These are phyloP conservation scores for Steinernema hermaphroditum DNA, from an alignment of 2,888 invertebrate genomes.

Conservation along the genomic window DNA sequence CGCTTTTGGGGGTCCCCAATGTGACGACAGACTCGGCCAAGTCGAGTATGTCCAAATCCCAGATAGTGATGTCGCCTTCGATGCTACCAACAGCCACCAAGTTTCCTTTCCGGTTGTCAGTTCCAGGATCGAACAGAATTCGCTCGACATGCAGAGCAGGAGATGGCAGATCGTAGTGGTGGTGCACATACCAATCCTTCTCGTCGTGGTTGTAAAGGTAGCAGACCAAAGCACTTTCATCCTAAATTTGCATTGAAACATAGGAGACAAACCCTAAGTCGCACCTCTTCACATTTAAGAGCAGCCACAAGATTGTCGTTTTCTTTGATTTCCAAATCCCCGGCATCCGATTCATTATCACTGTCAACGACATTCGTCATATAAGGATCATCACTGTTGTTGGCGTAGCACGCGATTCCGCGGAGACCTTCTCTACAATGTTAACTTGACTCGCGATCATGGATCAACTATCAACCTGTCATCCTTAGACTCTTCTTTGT, in stretches of 20 bases:
- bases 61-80: conserved; percentile 89
- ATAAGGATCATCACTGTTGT: conserved; percentile 59
- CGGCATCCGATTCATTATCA: conserved; percentile 70
- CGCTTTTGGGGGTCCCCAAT: conserved; percentile 68
- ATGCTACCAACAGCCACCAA: conserved; percentile 89
- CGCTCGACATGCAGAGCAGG: conserved; percentile 90
- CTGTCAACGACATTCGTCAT: conserved; percentile 56
- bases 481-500: conserved; percentile 35
- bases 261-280: conserved; percentile 71
- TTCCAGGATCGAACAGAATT: conserved; percentile 83
- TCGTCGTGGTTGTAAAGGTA: conserved; percentile 86
- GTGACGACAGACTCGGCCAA: conserved; percentile 84
- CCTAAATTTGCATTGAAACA: conserved; percentile 43
- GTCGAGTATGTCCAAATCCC: conserved; percentile 93
- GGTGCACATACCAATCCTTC: conserved; percentile 85
- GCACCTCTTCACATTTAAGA: conserved; percentile 84
- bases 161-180: conserved; percentile 85
- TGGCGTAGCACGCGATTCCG: conserved; percentile 58
- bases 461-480: neutral
- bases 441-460: neutral
- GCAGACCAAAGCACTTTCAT: conserved; percentile 56
- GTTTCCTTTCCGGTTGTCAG: conserved; percentile 74
- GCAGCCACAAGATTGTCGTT: conserved; percentile 85
- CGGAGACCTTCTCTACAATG: conserved; percentile 19
- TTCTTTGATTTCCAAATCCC: conserved; percentile 84